Base-by-base conservation (phyloP, 2,888 invertebrate genomes). In the Melanotus villosus region DNA sequence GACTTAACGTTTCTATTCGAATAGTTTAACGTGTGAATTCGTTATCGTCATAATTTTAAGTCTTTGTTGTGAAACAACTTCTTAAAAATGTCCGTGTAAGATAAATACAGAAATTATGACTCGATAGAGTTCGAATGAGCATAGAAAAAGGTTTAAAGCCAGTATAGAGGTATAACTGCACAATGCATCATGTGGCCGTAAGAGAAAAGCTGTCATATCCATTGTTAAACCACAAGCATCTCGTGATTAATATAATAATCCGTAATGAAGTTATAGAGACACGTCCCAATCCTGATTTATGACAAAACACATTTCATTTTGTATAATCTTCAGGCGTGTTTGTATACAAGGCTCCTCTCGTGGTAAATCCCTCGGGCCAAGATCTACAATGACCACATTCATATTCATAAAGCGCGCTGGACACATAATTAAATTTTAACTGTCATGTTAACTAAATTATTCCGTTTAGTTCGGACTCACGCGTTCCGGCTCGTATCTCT, bases 211-310 rank as follows among this genome's bases (percentile, higher is more conserved):
- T 79, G 79, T 79, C 78, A 78, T 64, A 66, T 68, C 70, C 66
- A 80, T 81, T 81, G 81, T 82, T 75, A 72, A 68, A 74, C 80
- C 79, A 81, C 81, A 83, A 82, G 80, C 79, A 77, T 75, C 77
- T 76, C 72, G 78, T 84, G 84, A 84, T 84, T 84, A 84, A 84
- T 84, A 82, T 82, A 81, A 83, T 84, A 82, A 81, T 82, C 83
- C 81, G 79, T 84, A 84, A 84, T 84, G 84, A 84, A 84, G 84
- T 84, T 83, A 84, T 83, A 83, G 79, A 80, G 80, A 81, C 82
- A 81, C 81, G 81, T 80, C 76, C 80, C 81, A 82, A 81, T 81
- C 81, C 82, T 82, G 82, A 83, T 83, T 83, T 83, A 84, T 82
- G 81, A 82, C 80, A 81, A 81, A 82, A 82, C 80, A 80, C 79